phyloP scores from a whole-genome alignment of 2,113 vertebrate genomes.

The Festucalex cinctus region DNA sequence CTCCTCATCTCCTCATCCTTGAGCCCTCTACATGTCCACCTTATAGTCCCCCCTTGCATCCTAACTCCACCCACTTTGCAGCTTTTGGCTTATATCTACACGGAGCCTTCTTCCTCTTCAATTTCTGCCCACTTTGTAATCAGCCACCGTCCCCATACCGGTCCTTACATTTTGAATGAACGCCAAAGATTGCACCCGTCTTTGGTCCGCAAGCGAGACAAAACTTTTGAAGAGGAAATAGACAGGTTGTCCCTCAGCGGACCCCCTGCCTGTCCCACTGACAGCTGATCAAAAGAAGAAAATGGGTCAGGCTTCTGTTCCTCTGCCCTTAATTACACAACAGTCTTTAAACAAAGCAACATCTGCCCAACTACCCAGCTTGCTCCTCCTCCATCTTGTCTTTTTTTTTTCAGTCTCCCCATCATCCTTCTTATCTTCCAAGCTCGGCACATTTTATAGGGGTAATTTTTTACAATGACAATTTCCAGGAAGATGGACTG shows the following conservation, averaged over 20 bases:
- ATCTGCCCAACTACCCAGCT: conserved; percentile 55
- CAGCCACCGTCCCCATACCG: neutral
- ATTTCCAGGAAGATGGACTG: neutral
- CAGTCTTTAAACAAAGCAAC: conserved; percentile 68
- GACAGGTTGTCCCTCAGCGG: conserved; percentile 29
- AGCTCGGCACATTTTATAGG: neutral
- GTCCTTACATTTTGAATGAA: neutral
- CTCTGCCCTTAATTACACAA: conserved; percentile 64
- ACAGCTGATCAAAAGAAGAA: conserved; percentile 62
- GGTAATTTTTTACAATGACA: neutral
- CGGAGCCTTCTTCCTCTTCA: neutral
- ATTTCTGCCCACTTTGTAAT: neutral
- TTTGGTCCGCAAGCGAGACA: neutral
- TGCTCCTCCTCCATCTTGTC: conserved; percentile 40
- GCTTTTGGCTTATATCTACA: neutral
- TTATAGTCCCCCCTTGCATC: conserved; percentile 4
- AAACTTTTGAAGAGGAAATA: conserved; percentile 24
- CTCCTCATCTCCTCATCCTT: conserved; percentile 33
- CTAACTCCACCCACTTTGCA: neutral
- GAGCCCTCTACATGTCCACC: conserved; percentile 1
- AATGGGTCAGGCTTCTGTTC: conserved; percentile 66
- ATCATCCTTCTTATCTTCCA: conserved; percentile 6
- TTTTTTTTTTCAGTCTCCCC: conserved; percentile 8
- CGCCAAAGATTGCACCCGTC: neutral
- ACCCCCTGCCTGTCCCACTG: conserved; percentile 42